Conservation (phyloP, 2,797 vertebrate genomes). For the Catharus ustulatus region DNA sequence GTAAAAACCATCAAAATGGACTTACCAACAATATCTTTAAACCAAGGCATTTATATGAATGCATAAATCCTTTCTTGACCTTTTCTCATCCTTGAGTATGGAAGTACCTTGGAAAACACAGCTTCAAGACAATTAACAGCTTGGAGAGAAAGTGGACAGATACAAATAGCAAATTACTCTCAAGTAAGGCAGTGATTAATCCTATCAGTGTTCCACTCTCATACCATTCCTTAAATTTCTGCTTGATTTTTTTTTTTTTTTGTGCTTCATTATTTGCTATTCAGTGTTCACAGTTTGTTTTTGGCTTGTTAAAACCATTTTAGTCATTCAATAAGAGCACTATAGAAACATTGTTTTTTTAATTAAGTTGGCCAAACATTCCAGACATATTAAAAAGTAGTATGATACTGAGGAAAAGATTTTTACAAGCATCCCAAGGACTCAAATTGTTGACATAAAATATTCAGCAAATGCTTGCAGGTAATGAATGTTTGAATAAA, state of each 20-base stretch:
- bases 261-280: neutral
- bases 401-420: neutral
- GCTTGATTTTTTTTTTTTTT: neutral
- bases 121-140: neutral
- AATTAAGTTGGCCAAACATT: neutral
- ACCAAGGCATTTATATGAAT: neutral
- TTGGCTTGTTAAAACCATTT: neutral
- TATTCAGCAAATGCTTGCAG: constrained; percentile 16
- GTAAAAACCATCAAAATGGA: neutral
- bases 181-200: neutral
- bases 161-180: neutral
- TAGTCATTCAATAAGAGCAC: neutral
- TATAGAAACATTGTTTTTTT: neutral
- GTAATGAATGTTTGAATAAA: constrained; percentile 48
- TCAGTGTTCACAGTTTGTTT: neutral
- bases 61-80: neutral
- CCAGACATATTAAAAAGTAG: neutral
- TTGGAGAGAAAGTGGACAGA: neutral
- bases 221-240: neutral
- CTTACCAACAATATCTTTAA: neutral
- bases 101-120: neutral
- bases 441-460: constrained; percentile 23
- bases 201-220: neutral
- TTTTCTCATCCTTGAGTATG: neutral
- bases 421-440: neutral